Conservation (phyloP, 2,888 invertebrate genomes). For the Diplolepis rosae region DNA sequence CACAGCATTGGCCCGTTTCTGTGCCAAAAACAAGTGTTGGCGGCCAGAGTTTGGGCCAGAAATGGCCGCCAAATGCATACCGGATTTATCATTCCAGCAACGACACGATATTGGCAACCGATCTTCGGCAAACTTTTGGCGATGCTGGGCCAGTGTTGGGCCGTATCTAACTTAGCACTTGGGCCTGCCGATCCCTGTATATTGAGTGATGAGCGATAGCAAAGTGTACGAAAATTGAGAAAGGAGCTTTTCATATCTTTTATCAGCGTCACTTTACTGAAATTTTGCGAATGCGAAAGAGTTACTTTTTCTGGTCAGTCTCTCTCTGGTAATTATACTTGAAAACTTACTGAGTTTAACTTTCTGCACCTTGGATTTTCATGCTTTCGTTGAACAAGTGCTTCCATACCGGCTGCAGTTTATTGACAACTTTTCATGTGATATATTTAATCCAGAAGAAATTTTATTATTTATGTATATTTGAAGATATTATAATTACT, state of each 20-base stretch:
- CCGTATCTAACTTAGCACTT: too few relatives aligned
- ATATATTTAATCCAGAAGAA: conserved; percentile 20
- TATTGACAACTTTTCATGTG: conserved; percentile 5
- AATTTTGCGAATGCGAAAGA: conserved; percentile 4
- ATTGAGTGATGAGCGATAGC: conserved; percentile 27
- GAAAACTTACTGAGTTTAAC: neutral
- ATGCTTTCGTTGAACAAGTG: conserved; percentile 16
- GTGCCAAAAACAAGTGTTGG: too few relatives aligned
- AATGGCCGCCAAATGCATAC: too few relatives aligned
- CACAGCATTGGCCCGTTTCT: too few relatives aligned
- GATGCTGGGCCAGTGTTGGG: too few relatives aligned
- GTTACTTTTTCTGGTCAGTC: neutral
- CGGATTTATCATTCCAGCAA: too few relatives aligned
- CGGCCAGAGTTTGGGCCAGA: too few relatives aligned
- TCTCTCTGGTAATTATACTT: neutral
- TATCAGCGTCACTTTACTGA: conserved; percentile 5
- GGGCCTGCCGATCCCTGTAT: neutral
- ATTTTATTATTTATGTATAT: too few relatives aligned
- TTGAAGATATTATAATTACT: too few relatives aligned
- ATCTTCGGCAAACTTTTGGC: too few relatives aligned
- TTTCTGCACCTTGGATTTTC: neutral
- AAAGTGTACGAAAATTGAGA: neutral
- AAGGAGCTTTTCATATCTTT: neutral
- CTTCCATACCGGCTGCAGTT: conserved; percentile 25
- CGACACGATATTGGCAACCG: too few relatives aligned